Evolutionary conservation across 2,888 invertebrate genomes (phyloP).

Genomic region (Zygogramma bicolorata): DNA sequence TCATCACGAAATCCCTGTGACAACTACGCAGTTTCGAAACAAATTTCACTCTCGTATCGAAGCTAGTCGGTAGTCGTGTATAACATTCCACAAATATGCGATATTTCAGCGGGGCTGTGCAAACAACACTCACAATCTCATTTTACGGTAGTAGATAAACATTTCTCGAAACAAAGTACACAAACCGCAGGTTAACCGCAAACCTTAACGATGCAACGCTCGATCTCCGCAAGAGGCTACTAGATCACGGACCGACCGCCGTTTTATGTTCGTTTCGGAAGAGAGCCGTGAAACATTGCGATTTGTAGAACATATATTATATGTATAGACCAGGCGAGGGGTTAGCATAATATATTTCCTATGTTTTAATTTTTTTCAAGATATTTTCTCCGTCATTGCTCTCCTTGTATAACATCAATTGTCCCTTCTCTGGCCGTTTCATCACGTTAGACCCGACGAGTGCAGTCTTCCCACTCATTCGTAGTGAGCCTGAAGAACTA

Average conservation of each 20-base stretch:
- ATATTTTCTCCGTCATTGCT: too few relatives aligned
- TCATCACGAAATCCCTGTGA: neutral
- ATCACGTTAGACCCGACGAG: too few relatives aligned
- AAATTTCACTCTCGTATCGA: slow-evolving; percentile 11
- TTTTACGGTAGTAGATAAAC: slow-evolving; percentile 34
- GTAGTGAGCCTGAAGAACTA: too few relatives aligned
- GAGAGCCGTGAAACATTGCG: neutral
- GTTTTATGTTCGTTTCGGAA: slow-evolving; percentile 36
- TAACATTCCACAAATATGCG: slow-evolving; percentile 27
- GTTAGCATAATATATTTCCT: too few relatives aligned
- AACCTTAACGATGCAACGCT: slow-evolving; percentile 26
- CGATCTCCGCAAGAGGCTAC: slow-evolving; percentile 41
- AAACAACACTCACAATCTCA: slow-evolving; percentile 27
- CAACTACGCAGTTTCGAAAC: too few relatives aligned
- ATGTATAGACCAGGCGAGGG: too few relatives aligned
- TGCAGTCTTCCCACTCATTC: too few relatives aligned
- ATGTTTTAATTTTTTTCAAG: too few relatives aligned
- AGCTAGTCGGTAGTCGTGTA: slow-evolving; percentile 12
- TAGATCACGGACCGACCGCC: slow-evolving; percentile 42
- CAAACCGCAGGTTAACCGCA: slow-evolving; percentile 36
- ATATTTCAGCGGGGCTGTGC: slow-evolving; percentile 21
- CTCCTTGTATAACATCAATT: too few relatives aligned
- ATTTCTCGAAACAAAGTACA: slow-evolving; percentile 31
- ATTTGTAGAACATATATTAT: slow-evolving; percentile 9
- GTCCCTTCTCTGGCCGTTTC: too few relatives aligned